Conservation (phyloP, 2,888 invertebrate genomes). For the Eledona agricola region DNA sequence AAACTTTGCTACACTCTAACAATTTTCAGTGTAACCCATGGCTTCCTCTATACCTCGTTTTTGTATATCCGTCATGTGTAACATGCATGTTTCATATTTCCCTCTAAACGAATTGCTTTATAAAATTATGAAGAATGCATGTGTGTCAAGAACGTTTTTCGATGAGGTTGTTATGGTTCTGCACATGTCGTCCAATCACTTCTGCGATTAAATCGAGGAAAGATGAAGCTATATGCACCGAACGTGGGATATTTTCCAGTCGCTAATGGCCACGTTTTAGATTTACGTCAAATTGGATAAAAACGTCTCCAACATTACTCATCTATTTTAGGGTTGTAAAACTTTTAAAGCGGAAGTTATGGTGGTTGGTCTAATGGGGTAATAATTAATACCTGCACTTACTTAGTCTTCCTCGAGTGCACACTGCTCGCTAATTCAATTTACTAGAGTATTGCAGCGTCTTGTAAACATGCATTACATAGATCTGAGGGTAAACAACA, state of each 20-base stretch:
- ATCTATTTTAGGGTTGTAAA: too few species aligned
- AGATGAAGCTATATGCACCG: conserved; percentile 17
- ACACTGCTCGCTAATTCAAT: conserved; percentile 11
- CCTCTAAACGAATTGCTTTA: too few species aligned
- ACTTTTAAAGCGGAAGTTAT: too few species aligned
- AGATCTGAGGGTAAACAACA: conserved; percentile 6
- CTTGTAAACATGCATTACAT: conserved; percentile 9
- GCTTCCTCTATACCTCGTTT: too few species aligned
- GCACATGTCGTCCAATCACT: conserved; percentile 13
- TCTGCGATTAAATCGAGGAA: conserved; percentile 11
- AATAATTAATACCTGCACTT: conserved; percentile 18
- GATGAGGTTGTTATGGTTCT: conserved; percentile 14
- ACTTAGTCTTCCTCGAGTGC: conserved; percentile 4
- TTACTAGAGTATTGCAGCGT: conserved; percentile 3
- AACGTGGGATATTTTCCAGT: conserved; percentile 18
- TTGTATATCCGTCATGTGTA: too few species aligned
- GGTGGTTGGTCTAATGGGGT: conserved; percentile 3
- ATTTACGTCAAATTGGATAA: conserved; percentile 13
- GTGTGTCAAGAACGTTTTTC: conserved; percentile 3
- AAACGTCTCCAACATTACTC: conserved; percentile 2
- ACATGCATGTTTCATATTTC: conserved; percentile 9
- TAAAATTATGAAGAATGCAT: too few species aligned
- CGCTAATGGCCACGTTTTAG: conserved; percentile 16
- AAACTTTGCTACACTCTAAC: too few species aligned
- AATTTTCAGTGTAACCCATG: too few species aligned